A percentile compares a stretch with the other conserved stretches of the same genome.
phyloP scores from a whole-genome alignment of 1,140 invertebrate species.

The Anastatus disparis region DNA sequence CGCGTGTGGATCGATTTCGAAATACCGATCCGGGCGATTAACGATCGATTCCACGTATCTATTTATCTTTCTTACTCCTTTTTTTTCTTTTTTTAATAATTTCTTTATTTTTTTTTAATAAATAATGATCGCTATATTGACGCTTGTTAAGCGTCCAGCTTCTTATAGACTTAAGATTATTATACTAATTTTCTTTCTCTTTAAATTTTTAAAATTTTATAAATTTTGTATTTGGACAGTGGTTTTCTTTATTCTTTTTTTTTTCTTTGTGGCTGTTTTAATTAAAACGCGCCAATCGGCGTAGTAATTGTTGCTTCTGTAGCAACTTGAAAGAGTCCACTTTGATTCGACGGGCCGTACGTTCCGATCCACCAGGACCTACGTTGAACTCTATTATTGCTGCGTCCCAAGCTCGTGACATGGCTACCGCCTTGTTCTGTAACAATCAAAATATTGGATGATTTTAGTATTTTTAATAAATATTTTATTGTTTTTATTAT shows the following conservation, averaged over 20 bases:
- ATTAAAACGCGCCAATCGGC: too few relatives aligned
- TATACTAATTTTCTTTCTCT: too few relatives aligned
- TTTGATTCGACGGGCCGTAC: constrained; percentile 37
- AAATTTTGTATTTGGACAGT: too few relatives aligned
- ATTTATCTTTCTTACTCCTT: constrained; percentile 15
- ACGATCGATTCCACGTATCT: constrained; percentile 12
- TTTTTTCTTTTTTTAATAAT: constrained; percentile 23
- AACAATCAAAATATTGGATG: background rate
- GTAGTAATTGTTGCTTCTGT: background rate
- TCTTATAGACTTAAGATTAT: too few relatives aligned
- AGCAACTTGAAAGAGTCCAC: constrained; percentile 19
- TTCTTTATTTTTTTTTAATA: too few relatives aligned
- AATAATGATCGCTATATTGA: too few relatives aligned
- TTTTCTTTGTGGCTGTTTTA: background rate
- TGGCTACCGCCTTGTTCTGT: constrained; percentile 44
- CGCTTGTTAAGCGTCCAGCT: too few relatives aligned
- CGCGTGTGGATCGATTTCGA: constrained; percentile 53
- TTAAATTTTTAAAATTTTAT: too few relatives aligned
- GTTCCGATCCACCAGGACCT: constrained; percentile 50
- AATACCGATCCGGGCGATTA: constrained; percentile 54
- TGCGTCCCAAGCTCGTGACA: constrained; percentile 51
- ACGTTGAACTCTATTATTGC: constrained; percentile 52
- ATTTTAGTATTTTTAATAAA: background rate
- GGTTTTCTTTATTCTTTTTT: background rate
- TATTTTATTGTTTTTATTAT: too few relatives aligned